Evolutionary conservation across 2,797 vertebrate species (phyloP).

Genomic region (Pseudochaenichthys georgianus): DNA sequence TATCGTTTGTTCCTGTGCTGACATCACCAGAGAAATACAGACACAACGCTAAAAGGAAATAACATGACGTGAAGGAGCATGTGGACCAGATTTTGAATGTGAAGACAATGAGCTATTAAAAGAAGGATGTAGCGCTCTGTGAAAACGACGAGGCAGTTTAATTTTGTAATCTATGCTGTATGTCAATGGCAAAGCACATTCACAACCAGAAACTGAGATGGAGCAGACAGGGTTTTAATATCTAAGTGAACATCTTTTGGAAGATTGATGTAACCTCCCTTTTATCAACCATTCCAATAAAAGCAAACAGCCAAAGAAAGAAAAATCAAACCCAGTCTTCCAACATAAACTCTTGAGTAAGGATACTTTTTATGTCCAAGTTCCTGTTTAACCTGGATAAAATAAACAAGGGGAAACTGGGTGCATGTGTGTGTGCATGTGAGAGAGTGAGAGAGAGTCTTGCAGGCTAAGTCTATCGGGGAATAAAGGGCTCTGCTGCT

Average conservation of each 20-base stretch:
- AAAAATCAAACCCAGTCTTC: conserved; percentile 31
- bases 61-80: conserved; percentile 6
- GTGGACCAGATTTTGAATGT: conserved; percentile 14
- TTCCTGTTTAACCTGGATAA: conserved; percentile 65
- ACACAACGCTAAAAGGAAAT: conserved; percentile 39
- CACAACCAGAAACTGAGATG: not conserved
- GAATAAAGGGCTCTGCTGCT: conserved; percentile 66
- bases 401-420: conserved; percentile 53
- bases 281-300: conserved; percentile 35
- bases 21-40: conserved; percentile 33
- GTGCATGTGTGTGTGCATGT: not conserved
- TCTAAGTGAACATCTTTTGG: not conserved
- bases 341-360: conserved; percentile 44
- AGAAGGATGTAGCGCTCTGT: conserved; percentile 18
- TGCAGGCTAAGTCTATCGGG: conserved; percentile 39
- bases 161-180: not conserved
- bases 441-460: conserved; percentile 15
- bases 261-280: not conserved
- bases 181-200: conserved; percentile 10
- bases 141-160: not conserved
- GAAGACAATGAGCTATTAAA: conserved; percentile 46
- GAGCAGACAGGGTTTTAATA: conserved; percentile 16
- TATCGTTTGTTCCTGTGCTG: conserved; percentile 21
- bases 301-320: conserved; percentile 19
- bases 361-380: conserved; percentile 49